Evolutionary conservation across 2,888 invertebrate species (phyloP).

Genomic region (Eretmocerus hayati): DNA sequence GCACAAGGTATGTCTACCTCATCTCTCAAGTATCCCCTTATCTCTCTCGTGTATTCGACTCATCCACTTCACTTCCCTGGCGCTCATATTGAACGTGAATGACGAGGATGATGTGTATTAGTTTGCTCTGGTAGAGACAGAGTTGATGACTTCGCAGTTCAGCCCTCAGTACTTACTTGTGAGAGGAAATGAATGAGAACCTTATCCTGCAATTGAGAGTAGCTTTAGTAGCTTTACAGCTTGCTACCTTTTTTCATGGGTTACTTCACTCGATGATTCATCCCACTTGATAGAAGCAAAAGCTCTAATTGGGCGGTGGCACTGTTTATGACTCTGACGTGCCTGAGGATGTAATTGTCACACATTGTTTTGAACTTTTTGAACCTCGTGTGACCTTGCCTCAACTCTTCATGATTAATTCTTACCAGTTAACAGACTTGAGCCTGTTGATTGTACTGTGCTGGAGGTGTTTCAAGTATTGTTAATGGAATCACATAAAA

Average conservation of each 20-base stretch:
- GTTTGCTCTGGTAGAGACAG: too few relatives aligned
- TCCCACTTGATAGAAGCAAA: slow-evolving; percentile 19
- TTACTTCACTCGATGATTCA: slow-evolving; percentile 23
- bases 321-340: slow-evolving; percentile 21
- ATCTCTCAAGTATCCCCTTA: too few relatives aligned
- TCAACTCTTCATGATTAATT: not conserved
- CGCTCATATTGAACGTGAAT: too few relatives aligned
- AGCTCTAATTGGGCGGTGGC: slow-evolving; percentile 24
- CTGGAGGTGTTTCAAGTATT: too few relatives aligned
- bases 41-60: not conserved
- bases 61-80: too few relatives aligned
- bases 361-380: slow-evolving; percentile 10
- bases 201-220: slow-evolving; percentile 9
- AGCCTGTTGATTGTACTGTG: not conserved
- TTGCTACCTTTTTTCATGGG: slow-evolving; percentile 20
- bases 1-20: slow-evolving; percentile 57
- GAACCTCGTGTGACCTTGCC: not conserved
- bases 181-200: slow-evolving; percentile 2
- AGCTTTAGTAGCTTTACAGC: slow-evolving; percentile 2
- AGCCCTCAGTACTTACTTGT: too few relatives aligned
- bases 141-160: too few relatives aligned
- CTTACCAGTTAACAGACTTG: not conserved
- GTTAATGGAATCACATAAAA: not conserved
- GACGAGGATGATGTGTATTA: too few relatives aligned
- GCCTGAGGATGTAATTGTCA: slow-evolving; percentile 14